phyloP scores from a whole-genome alignment of 2,888 invertebrate genomes.

The Dasypogon diadema region DNA sequence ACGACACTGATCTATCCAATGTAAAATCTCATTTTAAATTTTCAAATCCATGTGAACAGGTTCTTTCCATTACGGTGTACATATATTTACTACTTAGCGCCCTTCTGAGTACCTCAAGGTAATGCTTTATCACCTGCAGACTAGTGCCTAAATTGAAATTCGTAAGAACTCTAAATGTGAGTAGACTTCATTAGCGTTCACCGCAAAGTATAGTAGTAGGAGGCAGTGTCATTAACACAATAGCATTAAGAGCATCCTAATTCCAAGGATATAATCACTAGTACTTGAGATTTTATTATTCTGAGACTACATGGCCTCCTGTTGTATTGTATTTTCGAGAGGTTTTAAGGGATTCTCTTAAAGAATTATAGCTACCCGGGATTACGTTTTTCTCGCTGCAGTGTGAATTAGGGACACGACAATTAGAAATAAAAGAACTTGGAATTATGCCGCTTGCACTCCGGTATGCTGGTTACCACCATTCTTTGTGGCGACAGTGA shows the following conservation, averaged over 20 bases:
- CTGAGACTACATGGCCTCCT: background rate
- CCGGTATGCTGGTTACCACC: background rate
- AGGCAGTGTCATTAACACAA: constrained; percentile 40
- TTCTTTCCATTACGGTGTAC: too few relatives aligned
- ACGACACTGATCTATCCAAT: too few relatives aligned
- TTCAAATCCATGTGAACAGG: too few relatives aligned
- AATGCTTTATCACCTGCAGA: constrained; percentile 7
- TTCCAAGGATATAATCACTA: constrained; percentile 19
- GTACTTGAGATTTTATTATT: constrained; percentile 47
- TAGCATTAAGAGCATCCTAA: constrained; percentile 26
- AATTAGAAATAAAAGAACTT: constrained; percentile 37
- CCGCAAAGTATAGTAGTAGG: background rate
- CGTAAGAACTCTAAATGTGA: constrained; percentile 11
- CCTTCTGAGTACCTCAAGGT: background rate
- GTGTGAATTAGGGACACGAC: constrained; percentile 46
- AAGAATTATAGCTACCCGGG: constrained; percentile 35
- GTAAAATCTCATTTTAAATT: too few relatives aligned
- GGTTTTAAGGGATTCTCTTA: constrained; percentile 34
- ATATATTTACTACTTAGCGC: constrained; percentile 1
- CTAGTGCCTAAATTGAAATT: background rate
- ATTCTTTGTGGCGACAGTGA: constrained; percentile 37
- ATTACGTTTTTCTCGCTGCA: constrained; percentile 38
- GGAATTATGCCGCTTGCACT: constrained; percentile 16
- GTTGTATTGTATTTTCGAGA: constrained; percentile 40
- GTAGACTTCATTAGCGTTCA: constrained; percentile 29